Conservation (phyloP, 1,140 invertebrate genomes). For the Ruditapes philippinarum region DNA sequence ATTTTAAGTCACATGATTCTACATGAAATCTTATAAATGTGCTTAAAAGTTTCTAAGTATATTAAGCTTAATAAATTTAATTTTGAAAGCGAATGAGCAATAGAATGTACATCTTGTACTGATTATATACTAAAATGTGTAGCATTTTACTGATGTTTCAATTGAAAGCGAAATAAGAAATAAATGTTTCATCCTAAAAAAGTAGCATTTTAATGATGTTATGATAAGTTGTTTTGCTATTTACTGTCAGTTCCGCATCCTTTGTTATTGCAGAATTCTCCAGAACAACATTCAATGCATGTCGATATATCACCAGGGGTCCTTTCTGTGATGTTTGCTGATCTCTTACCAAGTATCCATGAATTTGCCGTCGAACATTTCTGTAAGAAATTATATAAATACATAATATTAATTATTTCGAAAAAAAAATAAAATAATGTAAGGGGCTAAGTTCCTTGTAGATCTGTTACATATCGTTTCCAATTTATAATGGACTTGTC, state of each 20-base stretch:
- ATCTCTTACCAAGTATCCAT: neutral
- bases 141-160: neutral
- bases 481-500: too few relatives aligned
- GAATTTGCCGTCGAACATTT: neutral
- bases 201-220: too few relatives aligned
- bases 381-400: neutral
- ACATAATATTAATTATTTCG: neutral
- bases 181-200: too few relatives aligned
- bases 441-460: too few relatives aligned
- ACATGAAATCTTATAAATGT: too few relatives aligned
- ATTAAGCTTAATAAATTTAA: too few relatives aligned
- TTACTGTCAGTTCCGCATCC: conserved; percentile 29
- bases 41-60: too few relatives aligned
- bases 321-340: neutral
- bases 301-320: neutral
- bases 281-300: conserved; percentile 8
- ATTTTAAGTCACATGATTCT: too few relatives aligned
- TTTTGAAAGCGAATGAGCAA: too few relatives aligned
- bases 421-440: too few relatives aligned
- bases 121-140: neutral
- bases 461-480: too few relatives aligned
- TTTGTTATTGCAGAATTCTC: conserved; percentile 12
- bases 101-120: neutral
- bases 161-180: too few relatives aligned
- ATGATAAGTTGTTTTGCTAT: neutral